phyloP scores from a whole-genome alignment of 92 coral and sea anemone genomes.

The Siderastrea siderea region DNA sequence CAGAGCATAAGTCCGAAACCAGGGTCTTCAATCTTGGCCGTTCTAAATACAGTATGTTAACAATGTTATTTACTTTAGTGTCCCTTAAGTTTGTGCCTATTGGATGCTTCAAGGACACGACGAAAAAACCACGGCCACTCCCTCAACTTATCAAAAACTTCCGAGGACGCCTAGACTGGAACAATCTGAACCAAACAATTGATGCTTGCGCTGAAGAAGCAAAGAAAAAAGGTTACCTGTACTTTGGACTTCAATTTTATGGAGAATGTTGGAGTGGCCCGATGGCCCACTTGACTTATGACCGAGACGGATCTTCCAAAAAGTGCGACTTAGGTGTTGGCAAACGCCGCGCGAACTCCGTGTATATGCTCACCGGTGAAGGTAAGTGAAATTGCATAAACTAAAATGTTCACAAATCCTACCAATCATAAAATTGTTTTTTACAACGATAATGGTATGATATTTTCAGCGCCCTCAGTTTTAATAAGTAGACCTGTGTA shows the following conservation, averaged over 20 bases:
- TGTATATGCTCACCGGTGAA: conserved; percentile 47
- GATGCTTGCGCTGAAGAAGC: conserved; percentile 75
- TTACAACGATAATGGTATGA: too few species aligned
- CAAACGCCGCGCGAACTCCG: conserved; percentile 60
- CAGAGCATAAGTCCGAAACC: too few species aligned
- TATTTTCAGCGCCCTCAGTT: too few species aligned
- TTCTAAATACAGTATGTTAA: background rate
- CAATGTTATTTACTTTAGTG: conserved; percentile 4
- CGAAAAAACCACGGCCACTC: conserved; percentile 47
- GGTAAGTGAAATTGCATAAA: background rate
- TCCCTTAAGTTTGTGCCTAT: conserved; percentile 39
- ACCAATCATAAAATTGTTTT: too few species aligned
- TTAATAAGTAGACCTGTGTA: too few species aligned
- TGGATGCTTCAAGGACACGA: conserved; percentile 71
- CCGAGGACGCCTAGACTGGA: conserved; percentile 74
- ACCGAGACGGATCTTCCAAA: conserved; percentile 52
- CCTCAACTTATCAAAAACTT: conserved; percentile 66
- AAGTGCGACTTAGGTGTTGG: conserved; percentile 74
- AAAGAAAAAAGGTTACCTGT: conserved; percentile 41
- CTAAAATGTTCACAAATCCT: background rate
- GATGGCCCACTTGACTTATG: conserved; percentile 60
- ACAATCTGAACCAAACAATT: conserved; percentile 64
- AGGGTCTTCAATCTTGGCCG: background rate
- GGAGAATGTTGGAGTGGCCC: conserved; percentile 92
- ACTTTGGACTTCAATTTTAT: conserved; percentile 83